phyloP scores from a whole-genome alignment of 2,113 vertebrate species.

The Onychostruthus taczanowskii region DNA sequence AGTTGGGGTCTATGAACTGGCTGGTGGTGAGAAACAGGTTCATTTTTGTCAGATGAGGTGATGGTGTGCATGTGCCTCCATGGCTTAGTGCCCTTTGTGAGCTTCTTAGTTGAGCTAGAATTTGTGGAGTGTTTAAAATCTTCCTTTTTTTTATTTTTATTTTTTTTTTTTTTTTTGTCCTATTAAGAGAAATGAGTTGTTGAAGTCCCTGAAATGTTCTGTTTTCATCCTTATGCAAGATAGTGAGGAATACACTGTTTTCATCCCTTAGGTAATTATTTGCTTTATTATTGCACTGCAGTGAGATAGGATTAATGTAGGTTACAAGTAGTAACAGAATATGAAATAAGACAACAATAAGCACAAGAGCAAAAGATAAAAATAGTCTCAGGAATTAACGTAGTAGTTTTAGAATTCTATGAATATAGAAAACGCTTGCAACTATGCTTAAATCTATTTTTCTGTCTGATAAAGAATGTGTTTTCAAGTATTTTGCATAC shows the following conservation, averaged over 20 bases:
- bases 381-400: background rate
- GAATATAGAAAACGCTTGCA: background rate
- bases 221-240: background rate
- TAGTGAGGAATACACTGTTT: background rate
- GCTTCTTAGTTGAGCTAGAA: background rate
- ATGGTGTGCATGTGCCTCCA: accelerated
- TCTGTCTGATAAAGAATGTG: background rate
- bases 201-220: background rate
- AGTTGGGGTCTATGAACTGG: accelerated
- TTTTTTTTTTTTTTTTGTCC: too few species aligned
- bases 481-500: background rate
- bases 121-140: background rate
- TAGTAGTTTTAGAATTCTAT: background rate
- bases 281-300: background rate
- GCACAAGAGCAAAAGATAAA: background rate
- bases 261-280: background rate
- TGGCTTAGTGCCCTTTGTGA: background rate
- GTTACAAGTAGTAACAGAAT: background rate
- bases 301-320: background rate
- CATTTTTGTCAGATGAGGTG: too few species aligned
- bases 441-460: background rate
- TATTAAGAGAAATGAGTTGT: background rate
- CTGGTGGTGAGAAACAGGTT: background rate
- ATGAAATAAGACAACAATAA: slow-evolving; percentile 11
- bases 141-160: background rate